A percentile compares a stretch with the other conserved stretches of the same genome.
phyloP scores from a whole-genome alignment of 2,888 invertebrate species.

The Amorpha juglandis region DNA sequence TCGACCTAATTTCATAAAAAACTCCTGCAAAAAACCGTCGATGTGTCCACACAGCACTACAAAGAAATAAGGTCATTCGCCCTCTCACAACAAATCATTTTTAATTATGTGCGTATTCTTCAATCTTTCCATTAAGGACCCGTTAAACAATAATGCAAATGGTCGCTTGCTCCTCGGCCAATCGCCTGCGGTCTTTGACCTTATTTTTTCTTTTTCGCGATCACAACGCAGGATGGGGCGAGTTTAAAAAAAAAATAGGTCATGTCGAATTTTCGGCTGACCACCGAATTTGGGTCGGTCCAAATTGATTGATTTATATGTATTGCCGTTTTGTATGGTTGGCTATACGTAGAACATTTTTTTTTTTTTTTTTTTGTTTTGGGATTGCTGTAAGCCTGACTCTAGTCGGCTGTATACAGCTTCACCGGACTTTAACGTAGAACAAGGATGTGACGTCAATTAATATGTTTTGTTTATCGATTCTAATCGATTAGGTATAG shows the following conservation, averaged over 20 bases:
- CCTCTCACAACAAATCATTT: slow-evolving; percentile 78
- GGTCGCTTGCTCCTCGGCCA: slow-evolving; percentile 46
- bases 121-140: slow-evolving; percentile 73
- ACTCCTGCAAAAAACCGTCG: slow-evolving; percentile 22
- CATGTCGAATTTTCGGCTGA: slow-evolving; percentile 59
- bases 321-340: slow-evolving; percentile 24
- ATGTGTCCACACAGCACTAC: slow-evolving; percentile 55
- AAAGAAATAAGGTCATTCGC: slow-evolving; percentile 76
- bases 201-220: slow-evolving; percentile 58
- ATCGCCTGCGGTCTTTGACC: slow-evolving; percentile 61
- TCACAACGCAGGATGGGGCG: slow-evolving; percentile 51
- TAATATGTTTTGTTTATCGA: not conserved
- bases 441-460: slow-evolving; percentile 23
- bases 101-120: slow-evolving; percentile 79
- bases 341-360: not conserved
- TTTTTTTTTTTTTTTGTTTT: too few species aligned
- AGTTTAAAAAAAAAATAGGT: slow-evolving; percentile 68
- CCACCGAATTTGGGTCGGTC: slow-evolving; percentile 66
- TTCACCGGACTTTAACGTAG: too few species aligned
- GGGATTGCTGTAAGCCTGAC: too few species aligned
- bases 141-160: slow-evolving; percentile 62
- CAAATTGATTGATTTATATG: slow-evolving; percentile 60
- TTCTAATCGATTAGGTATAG: too few species aligned
- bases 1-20: not conserved
- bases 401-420: too few species aligned